Percentiles rank a stretch among this genome's conserved stretches.
phyloP scores from a whole-genome alignment of 1,140 invertebrate genomes.

The Nephila pilipes region DNA sequence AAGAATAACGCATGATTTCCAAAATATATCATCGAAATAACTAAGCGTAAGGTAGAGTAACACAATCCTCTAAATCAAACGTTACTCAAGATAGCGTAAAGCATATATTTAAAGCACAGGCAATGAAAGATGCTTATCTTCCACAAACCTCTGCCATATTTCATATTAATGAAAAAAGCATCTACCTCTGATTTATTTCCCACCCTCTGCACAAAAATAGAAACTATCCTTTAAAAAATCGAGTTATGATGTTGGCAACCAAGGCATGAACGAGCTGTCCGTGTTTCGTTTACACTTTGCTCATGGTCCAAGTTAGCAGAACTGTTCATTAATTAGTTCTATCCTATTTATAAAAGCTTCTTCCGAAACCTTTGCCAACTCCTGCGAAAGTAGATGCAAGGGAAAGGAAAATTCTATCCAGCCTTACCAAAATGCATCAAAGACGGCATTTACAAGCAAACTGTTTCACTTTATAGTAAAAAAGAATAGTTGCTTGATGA shows the following conservation, averaged over 20 bases:
- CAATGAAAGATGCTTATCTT: not conserved
- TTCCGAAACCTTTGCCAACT: constrained; percentile 65
- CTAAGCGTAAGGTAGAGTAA: too few species aligned
- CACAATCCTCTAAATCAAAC: not conserved
- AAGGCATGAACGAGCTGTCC: constrained; percentile 29
- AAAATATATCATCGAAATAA: too few species aligned
- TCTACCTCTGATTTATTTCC: constrained; percentile 54
- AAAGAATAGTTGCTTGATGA: not conserved
- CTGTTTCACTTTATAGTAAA: not conserved
- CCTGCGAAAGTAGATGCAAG: constrained; percentile 21
- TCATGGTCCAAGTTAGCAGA: constrained; percentile 67
- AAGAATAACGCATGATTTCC: too few species aligned
- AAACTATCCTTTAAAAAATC: constrained; percentile 61
- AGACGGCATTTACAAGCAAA: constrained; percentile 31
- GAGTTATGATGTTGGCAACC: constrained; percentile 67
- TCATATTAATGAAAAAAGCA: constrained; percentile 15
- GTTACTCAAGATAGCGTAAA: not conserved
- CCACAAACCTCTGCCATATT: not conserved
- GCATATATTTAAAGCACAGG: not conserved
- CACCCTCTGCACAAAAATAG: constrained; percentile 52
- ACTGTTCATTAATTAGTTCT: constrained; percentile 75
- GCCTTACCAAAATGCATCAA: not conserved
- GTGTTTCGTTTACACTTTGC: constrained; percentile 72
- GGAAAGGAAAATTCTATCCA: constrained; percentile 47
- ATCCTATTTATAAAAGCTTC: constrained; percentile 75